Evolutionary conservation across 2,797 vertebrate species (phyloP).

Genomic region (Aselliscus stoliczkanus): DNA sequence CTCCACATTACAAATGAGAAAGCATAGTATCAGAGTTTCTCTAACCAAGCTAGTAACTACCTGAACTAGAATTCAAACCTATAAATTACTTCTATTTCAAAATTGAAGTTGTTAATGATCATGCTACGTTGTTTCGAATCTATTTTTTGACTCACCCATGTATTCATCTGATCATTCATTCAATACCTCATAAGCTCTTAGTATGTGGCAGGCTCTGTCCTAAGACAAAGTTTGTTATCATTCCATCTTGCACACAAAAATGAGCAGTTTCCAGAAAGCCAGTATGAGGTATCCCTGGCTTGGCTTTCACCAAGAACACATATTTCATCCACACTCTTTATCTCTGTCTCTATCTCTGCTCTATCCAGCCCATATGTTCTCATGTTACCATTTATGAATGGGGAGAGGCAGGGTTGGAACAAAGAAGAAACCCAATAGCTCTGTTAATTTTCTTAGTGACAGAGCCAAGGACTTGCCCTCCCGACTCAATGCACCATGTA

Average conservation of each 20-base stretch:
- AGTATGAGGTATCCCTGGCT: neutral
- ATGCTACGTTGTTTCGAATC: neutral
- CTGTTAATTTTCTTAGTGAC: conserved; percentile 63
- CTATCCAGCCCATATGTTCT: neutral
- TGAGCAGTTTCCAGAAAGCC: neutral
- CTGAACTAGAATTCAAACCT: neutral
- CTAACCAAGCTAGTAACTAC: neutral
- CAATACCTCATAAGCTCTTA: neutral
- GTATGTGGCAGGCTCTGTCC: fast-evolving
- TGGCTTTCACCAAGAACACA: neutral
- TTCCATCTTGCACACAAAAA: neutral
- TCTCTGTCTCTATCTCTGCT: neutral
- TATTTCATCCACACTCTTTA: neutral
- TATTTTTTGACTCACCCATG: neutral
- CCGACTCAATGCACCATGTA: conserved; percentile 79
- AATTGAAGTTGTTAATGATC: neutral
- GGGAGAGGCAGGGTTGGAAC: neutral
- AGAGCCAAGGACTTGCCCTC: conserved; percentile 76
- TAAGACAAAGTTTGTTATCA: neutral
- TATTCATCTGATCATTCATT: neutral
- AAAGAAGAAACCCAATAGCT: neutral
- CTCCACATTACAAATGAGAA: neutral
- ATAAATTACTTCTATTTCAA: neutral
- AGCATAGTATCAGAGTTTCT: neutral
- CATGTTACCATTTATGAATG: conserved; percentile 19